These are phyloP conservation scores for Hofmannophila pseudospretella DNA, from an alignment of 2,888 invertebrate species.

Conservation along the genomic window DNA sequence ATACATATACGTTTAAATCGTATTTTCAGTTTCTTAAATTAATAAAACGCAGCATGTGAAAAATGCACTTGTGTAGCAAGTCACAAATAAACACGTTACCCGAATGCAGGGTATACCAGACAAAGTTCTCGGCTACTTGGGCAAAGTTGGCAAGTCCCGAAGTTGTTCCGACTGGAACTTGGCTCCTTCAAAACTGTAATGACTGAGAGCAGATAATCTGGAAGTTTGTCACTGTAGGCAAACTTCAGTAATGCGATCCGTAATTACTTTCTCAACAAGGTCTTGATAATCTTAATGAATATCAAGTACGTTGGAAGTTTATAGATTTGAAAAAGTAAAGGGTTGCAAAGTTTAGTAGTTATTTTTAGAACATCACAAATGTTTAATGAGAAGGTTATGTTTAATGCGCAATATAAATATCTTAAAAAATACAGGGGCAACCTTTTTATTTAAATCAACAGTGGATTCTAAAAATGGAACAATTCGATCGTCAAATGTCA, in stretches of 20 bases:
- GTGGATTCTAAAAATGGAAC: background rate
- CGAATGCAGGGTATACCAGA: constrained; percentile 31
- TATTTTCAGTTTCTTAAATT: no score
- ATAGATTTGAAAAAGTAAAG: background rate
- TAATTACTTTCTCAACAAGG: constrained; percentile 45
- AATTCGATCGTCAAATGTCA: constrained; percentile 1
- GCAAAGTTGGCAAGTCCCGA: constrained; percentile 45
- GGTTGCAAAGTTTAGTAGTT: no score
- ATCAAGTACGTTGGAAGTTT: constrained; percentile 1
- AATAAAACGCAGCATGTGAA: no score
- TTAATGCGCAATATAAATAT: no score
- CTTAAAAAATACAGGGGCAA: no score
- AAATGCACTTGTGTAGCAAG: no score
- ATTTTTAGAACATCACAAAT: no score
- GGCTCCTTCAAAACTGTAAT: constrained; percentile 56
- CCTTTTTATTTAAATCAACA: no score
- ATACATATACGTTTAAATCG: no score
- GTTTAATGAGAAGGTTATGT: no score
- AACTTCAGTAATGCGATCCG: constrained; percentile 51
- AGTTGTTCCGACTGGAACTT: constrained; percentile 45
- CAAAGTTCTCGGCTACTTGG: constrained; percentile 37
- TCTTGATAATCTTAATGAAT: constrained; percentile 25
- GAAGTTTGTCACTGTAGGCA: constrained; percentile 51
- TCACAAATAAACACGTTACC: constrained; percentile 41
- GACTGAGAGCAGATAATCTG: constrained; percentile 58